Conservation (phyloP, 2,113 vertebrate genomes). For the Bolborhynchus lineola region DNA sequence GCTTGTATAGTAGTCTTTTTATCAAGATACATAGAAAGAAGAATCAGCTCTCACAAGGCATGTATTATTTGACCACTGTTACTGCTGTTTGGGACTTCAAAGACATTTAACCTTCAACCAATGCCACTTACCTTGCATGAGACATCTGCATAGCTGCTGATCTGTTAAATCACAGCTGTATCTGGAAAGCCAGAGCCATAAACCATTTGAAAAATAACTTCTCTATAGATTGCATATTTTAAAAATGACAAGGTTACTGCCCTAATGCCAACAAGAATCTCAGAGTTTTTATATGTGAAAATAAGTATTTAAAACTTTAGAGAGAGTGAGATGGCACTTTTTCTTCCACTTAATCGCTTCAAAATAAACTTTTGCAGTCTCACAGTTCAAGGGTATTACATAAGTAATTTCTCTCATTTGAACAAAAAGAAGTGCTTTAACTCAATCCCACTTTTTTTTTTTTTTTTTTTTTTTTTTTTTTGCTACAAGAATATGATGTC, state of each 20-base stretch:
- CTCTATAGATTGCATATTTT: neutral
- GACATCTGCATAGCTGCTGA: neutral
- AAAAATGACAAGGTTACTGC: neutral
- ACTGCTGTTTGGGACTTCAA: constrained; percentile 12
- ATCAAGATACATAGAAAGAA: neutral
- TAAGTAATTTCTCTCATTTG: constrained; percentile 16
- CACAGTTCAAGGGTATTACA: constrained; percentile 31
- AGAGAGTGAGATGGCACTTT: neutral
- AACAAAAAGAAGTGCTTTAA: neutral
- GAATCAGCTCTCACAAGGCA: neutral
- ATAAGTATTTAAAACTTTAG: constrained; percentile 16
- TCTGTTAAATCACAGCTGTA: constrained; percentile 30
- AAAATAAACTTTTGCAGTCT: constrained; percentile 19
- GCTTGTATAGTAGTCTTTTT: neutral
- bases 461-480: neutral
- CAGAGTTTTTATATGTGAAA: neutral
- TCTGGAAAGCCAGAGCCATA: constrained; percentile 1
- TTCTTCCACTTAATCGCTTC: neutral
- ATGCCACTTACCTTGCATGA: constrained; percentile 1
- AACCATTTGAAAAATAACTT: neutral
- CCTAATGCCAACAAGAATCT: neutral
- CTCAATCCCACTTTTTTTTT: neutral
- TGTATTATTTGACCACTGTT: neutral
- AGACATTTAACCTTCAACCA: constrained; percentile 31
- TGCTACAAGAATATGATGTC: neutral